Conservation (phyloP, 1,140 invertebrate genomes). For the Oreohelix idahoensis region DNA sequence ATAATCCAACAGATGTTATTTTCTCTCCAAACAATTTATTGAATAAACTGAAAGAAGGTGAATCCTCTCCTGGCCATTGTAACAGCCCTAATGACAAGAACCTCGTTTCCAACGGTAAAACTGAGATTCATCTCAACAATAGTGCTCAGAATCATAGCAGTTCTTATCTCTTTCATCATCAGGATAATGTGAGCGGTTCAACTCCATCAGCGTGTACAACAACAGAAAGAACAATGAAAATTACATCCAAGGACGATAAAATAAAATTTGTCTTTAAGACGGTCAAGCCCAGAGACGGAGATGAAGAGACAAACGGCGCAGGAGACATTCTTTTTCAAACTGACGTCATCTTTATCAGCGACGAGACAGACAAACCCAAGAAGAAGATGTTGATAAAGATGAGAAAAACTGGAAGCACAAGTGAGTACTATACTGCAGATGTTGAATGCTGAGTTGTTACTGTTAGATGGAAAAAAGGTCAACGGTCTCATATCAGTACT, state of each 20-base stretch:
- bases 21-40: too few species aligned
- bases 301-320: background rate
- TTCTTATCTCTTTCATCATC: background rate
- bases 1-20: too few species aligned
- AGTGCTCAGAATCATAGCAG: background rate
- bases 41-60: too few species aligned
- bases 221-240: background rate
- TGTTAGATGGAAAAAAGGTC: too few species aligned
- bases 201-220: background rate
- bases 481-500: too few species aligned
- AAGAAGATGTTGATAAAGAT: conserved; percentile 25
- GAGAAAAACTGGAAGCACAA: conserved; percentile 22
- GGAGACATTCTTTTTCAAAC: conserved; percentile 27
- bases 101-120: background rate
- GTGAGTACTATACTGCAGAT: too few species aligned
- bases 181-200: background rate
- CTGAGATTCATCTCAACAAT: background rate
- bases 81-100: too few species aligned
- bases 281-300: conserved; percentile 15
- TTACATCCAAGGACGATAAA: conserved; percentile 13
- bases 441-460: too few species aligned
- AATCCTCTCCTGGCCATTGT: too few species aligned
- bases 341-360: conserved; percentile 19
- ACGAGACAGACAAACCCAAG: conserved; percentile 28
- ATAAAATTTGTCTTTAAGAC: conserved; percentile 13